Evolutionary conservation across 2,113 vertebrate genomes (phyloP), one percentile per base, ranked within the genome.

Genomic region (Cynocephalus volans): DNA sequence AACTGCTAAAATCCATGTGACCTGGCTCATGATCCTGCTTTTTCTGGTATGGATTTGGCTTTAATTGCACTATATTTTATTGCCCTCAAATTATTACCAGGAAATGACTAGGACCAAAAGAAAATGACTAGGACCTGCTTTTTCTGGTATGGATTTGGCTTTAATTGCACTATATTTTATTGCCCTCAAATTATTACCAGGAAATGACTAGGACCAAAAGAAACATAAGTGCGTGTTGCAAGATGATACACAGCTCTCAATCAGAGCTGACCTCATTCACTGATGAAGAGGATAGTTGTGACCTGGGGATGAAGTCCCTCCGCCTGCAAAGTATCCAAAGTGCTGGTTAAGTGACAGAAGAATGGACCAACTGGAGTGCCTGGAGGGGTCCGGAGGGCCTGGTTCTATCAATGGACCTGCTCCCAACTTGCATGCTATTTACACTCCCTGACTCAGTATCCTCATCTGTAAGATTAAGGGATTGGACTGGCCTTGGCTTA

Each of bases 301-400:
- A 45, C 2, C 21, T 50, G 62, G 41, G n/a, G 21, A 62, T 60
- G 8, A 33, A n/a, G 62, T 26, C 26, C 54, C 52, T 65, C 31
- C 13, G 18, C 45, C 64, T n/a, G 26, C 56, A 18, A 56, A 60
- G 21, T 26, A 28, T 8, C 19, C 15, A 28, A 72, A 5, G 24
- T 18, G 23, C 60, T 65, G 31, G 41, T 26, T 50, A 21, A 52
- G 54, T 8, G 52, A 19, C 52, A 52, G 64, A 26, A 56, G 62
- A 70, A 28, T 0, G 5, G 24, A 26, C 18, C 0, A 14, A 10
- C 8, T 8, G 13, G 69, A 62, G 45, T 1, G 14, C 24, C 24
- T 4, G 75, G 41, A 41, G 9, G 24, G 1, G 12, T 17, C 13
- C 8, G 56, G 18, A 36, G 54, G 7, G 21, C 33, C 52, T 52